These are phyloP conservation scores for Syngnathus typhle DNA, from an alignment of 2,113 vertebrate species.

Conservation along the genomic window DNA sequence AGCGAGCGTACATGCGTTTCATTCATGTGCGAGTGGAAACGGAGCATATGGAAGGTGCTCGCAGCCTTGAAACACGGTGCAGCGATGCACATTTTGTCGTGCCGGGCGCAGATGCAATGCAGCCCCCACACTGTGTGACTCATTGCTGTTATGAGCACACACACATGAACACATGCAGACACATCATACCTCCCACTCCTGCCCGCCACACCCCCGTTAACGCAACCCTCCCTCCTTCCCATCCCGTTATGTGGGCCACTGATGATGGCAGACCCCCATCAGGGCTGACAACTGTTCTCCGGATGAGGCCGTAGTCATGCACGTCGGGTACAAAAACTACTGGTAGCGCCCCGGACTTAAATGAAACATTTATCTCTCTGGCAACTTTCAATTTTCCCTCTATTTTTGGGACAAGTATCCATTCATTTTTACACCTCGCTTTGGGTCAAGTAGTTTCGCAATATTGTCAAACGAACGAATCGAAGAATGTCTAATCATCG, in stretches of 20 bases:
- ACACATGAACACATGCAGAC: conserved; percentile 25
- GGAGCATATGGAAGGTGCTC: background rate
- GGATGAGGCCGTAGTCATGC: conserved; percentile 47
- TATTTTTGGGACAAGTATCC: too few species aligned
- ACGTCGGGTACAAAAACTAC: conserved; percentile 13
- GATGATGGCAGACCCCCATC: conserved; percentile 54
- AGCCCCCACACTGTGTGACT: conserved; percentile 64
- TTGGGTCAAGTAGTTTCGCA: background rate
- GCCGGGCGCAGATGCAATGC: conserved; percentile 65
- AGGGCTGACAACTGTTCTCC: conserved; percentile 63
- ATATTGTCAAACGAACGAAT: background rate
- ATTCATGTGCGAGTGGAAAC: background rate
- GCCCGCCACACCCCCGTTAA: background rate
- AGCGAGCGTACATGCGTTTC: background rate
- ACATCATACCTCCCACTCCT: conserved; percentile 14
- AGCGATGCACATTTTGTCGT: conserved; percentile 56
- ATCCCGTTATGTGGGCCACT: conserved; percentile 37
- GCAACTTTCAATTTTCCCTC: too few species aligned
- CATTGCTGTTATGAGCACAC: conserved; percentile 54
- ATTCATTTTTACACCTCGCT: too few species aligned
- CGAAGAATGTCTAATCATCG: background rate
- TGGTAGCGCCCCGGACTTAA: too few species aligned
- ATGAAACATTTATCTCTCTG: too few species aligned
- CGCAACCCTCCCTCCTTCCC: background rate
- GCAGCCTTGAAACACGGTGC: conserved; percentile 49